Conservation (phyloP, 2,888 invertebrate species). For the Lithophane leautieri region DNA sequence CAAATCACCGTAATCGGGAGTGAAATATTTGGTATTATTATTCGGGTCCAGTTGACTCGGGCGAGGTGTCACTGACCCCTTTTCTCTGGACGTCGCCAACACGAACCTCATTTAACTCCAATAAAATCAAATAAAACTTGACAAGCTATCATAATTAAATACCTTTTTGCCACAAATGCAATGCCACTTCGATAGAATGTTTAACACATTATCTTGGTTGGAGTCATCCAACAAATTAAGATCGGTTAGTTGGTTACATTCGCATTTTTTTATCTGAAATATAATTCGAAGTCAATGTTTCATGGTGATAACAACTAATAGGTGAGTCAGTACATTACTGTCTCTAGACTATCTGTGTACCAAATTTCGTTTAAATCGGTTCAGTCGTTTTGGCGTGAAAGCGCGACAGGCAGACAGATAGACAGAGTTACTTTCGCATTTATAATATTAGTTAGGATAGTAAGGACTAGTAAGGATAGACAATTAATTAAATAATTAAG, state of each 20-base stretch:
- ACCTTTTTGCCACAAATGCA: constrained; percentile 87
- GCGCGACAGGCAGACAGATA: no score
- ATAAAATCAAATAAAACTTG: not conserved
- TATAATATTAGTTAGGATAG: no score
- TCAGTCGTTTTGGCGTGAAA: no score
- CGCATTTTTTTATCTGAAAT: constrained; percentile 85
- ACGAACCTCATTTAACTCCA: not conserved
- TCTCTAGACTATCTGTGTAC: no score
- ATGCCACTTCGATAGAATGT: constrained; percentile 86
- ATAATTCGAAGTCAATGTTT: not conserved
- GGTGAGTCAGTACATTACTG: no score
- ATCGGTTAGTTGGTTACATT: constrained; percentile 85
- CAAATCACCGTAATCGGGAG: no score
- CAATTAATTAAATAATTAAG: no score
- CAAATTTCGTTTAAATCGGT: no score
- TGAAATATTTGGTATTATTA: no score
- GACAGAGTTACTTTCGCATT: no score
- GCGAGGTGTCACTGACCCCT: not conserved
- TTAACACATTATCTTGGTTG: constrained; percentile 84
- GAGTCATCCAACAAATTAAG: constrained; percentile 82
- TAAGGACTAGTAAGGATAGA: no score
- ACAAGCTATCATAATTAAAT: not conserved
- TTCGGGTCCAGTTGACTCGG: no score
- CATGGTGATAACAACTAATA: not conserved
- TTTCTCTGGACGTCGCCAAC: not conserved